These are phyloP conservation scores for Drosophila equinoxialis DNA, from an alignment of 1,140 invertebrate genomes.

Conservation along the genomic window DNA sequence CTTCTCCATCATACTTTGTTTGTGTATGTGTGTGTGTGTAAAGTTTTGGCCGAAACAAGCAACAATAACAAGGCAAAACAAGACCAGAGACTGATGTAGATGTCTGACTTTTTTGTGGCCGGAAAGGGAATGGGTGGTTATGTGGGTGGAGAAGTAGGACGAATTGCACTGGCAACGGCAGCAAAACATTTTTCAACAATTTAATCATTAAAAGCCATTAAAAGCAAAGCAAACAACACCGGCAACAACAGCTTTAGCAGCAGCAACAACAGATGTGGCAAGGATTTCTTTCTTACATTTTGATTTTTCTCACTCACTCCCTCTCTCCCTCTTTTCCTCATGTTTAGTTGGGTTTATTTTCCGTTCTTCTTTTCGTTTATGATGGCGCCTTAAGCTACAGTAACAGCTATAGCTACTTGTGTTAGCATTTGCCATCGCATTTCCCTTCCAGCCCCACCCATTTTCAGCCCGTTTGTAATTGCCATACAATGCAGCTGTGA, in stretches of 20 bases:
- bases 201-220: slow-evolving; percentile 71
- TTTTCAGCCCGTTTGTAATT: slow-evolving; percentile 32
- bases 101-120: slow-evolving; percentile 12
- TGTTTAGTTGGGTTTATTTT: slow-evolving; percentile 20
- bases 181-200: slow-evolving; percentile 64
- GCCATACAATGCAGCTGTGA: slow-evolving; percentile 67
- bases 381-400: slow-evolving; percentile 13
- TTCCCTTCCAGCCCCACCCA: neutral
- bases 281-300: slow-evolving; percentile 19
- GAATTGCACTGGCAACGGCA: slow-evolving; percentile 13
- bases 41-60: slow-evolving; percentile 46
- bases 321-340: neutral
- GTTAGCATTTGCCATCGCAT: slow-evolving; percentile 11
- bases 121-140: neutral
- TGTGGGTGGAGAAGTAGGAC: neutral
- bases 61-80: slow-evolving; percentile 50
- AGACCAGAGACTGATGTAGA: neutral
- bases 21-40: slow-evolving; percentile 42
- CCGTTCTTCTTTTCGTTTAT: slow-evolving; percentile 13
- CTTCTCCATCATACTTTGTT: neutral
- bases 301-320: neutral
- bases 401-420: slow-evolving; percentile 1
- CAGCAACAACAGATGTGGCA: slow-evolving; percentile 17
- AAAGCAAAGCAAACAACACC: slow-evolving; percentile 41
- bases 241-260: slow-evolving; percentile 22